Base-by-base conservation (phyloP, 2,113 vertebrate species). In the Lampris incognitus region DNA sequence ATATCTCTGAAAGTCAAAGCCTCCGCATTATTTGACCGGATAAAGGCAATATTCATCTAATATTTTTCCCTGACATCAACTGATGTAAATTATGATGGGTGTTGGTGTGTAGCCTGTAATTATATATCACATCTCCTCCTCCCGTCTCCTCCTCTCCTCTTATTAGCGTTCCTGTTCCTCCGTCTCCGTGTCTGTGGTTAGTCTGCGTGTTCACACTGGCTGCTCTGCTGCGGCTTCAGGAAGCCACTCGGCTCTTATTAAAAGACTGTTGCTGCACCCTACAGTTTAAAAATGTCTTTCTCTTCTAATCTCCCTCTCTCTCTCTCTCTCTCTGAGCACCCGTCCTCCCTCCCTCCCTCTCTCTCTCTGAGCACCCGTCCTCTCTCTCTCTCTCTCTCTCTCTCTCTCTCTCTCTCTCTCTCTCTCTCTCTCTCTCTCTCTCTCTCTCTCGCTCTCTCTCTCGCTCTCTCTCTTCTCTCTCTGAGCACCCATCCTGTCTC, bases 191-290 rank as follows among this genome's bases (percentile, higher is more conserved):
- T 59, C 78, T 74, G 44, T 46, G 44, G 24, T 24, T 24, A 24
- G 24, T 0, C 24, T 46, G 44, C 7, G 44, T 2, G 44, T 46
- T 4, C 48, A 3, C 24, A 24, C 24, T 24, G 11, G 63, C 56
- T 52, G 62, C 64, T 79, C 83, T 46, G 46, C 73, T 51, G 74
- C 49, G 59, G 66, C 41, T 7, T 66, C 78, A 78, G 69, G 2
- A 62, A 9, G 41, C 79, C 71, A 64, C 79, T 81, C 62, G 65
- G 72, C 67, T 76, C 24, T 86, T 93, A 97, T 96, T 94, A 94
- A 94, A 97, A 98, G 98, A 94, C 95, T 96, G 95, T 96, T 98
- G 95, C 98, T 98, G 98, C 98, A 96, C 98, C 96, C 98, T 99
- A 96, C 97, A 99, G 98, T 98, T 96, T 92, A 95, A 97, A 95